Evolutionary conservation across 23 tunicate species (phyloP), one percentile per base, ranked within the genome.

Genomic region (Diplosoma virens): DNA sequence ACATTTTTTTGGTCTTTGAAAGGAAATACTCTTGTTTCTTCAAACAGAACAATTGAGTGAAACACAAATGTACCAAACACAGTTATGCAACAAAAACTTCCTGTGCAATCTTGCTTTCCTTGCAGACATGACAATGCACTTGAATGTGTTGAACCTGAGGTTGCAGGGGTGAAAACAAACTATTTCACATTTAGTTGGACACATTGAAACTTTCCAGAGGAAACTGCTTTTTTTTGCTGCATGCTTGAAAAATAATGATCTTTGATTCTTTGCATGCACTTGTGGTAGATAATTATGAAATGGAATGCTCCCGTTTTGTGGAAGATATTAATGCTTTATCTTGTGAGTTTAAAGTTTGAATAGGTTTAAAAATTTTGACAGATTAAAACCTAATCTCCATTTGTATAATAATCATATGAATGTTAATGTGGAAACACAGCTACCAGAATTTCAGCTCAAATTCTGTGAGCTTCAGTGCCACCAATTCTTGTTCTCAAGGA

Each of bases 121-220:
- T 1, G 45, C 66, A 61, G 88, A 83, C 65, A 37, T 65, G 29
- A 83, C 88, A 83, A 45, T 9, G 53, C 88, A 83, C 75, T 29
- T 75, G 81, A 83, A 83, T 45, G 81, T 60, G 73, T 50, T 83
- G 32, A 82, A 81, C 72, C 50, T 37, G 65, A 59, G 60, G 32
- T 63, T 83, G 73, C 81, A 83, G 74, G 76, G 75, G 37, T 37
- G 73, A 73, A 66, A 65, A 64, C 47, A 79, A 47, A 79, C 58
- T 48, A 65, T 79, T 65, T 79, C 75, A 66, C 78, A 81, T 70
- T 81, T 81, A 53, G 74, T 79, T 67, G 83, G 75, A 47, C 83
- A 65, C 63, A 47, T 79, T 47, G 75, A 79, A 79, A 36, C 59
- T 66, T 79, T 79, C 33, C 83, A 66, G 34, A 34, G 47, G 34